phyloP scores from a whole-genome alignment of 2,797 vertebrate species.

The Decapterus maruadsi region DNA sequence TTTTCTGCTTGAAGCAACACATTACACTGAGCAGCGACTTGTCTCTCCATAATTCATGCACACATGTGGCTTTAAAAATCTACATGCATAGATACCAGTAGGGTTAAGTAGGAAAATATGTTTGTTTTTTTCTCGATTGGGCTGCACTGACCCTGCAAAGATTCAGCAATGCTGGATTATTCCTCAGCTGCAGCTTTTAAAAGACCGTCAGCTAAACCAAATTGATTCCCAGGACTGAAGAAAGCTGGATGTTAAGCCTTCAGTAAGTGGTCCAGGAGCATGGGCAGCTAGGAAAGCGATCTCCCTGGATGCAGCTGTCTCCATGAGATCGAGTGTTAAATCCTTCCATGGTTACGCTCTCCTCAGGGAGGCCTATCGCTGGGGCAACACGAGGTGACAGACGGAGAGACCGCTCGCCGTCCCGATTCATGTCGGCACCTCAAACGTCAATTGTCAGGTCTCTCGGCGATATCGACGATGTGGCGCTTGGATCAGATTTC shows the following conservation, averaged over 20 bases:
- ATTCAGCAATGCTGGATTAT: slow-evolving; percentile 44
- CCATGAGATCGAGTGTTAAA: slow-evolving; percentile 63
- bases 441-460: slow-evolving; percentile 21
- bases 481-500: slow-evolving; percentile 11
- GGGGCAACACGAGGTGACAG: slow-evolving; percentile 45
- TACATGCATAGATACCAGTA: slow-evolving; percentile 4
- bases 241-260: slow-evolving; percentile 56
- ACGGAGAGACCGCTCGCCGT: slow-evolving; percentile 33
- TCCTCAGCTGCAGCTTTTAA: slow-evolving; percentile 46
- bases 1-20: background rate
- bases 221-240: slow-evolving; percentile 53
- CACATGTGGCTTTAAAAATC: background rate
- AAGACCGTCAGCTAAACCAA: slow-evolving; percentile 42
- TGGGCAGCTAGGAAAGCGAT: slow-evolving; percentile 40
- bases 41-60: background rate
- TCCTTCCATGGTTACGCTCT: slow-evolving; percentile 52
- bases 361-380: slow-evolving; percentile 50
- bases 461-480: slow-evolving; percentile 5
- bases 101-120: slow-evolving; percentile 1
- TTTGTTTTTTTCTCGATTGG: background rate
- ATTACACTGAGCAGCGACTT: slow-evolving; percentile 11
- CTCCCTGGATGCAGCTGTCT: slow-evolving; percentile 63
- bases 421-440: slow-evolving; percentile 18
- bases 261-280: slow-evolving; percentile 50
- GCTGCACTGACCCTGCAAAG: slow-evolving; percentile 13